Conservation (phyloP, 2,888 invertebrate genomes). For the Unio pictorum region DNA sequence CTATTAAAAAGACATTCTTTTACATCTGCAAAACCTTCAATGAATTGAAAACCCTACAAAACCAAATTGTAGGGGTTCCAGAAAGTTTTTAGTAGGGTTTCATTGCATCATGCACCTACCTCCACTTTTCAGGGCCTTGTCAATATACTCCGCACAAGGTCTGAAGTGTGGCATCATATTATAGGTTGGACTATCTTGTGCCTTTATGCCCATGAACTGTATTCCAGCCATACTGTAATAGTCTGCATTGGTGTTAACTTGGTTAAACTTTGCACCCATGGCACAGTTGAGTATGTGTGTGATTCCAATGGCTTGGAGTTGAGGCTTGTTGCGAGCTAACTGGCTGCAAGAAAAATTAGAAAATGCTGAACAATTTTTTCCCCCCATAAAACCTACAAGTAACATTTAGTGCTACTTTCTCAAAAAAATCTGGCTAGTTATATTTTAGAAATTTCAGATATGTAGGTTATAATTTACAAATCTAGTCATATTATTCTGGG, state of each 20-base stretch:
- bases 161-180: constrained; percentile 87
- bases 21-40: no score
- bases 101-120: constrained; percentile 35
- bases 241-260: constrained; percentile 83
- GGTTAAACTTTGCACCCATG: constrained; percentile 79
- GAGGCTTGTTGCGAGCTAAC: constrained; percentile 84
- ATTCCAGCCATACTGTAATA: constrained; percentile 83
- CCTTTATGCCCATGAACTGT: constrained; percentile 84
- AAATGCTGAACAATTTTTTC: no score
- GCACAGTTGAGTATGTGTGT: constrained; percentile 90
- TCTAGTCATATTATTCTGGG: no score
- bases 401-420: no score
- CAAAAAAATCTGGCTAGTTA: no score
- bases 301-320: constrained; percentile 82
- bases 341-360: constrained; percentile 74
- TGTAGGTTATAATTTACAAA: no score
- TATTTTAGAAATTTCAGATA: no score
- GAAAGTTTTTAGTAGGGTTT: constrained; percentile 83
- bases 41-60: no score
- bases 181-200: constrained; percentile 84
- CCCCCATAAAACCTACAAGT: no score
- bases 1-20: no score
- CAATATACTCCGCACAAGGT: constrained; percentile 85
- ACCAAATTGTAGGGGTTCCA: no score
- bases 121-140: constrained; percentile 75